Evolutionary conservation across 2,797 vertebrate genomes (phyloP).

Genomic region (Pterois miles): DNA sequence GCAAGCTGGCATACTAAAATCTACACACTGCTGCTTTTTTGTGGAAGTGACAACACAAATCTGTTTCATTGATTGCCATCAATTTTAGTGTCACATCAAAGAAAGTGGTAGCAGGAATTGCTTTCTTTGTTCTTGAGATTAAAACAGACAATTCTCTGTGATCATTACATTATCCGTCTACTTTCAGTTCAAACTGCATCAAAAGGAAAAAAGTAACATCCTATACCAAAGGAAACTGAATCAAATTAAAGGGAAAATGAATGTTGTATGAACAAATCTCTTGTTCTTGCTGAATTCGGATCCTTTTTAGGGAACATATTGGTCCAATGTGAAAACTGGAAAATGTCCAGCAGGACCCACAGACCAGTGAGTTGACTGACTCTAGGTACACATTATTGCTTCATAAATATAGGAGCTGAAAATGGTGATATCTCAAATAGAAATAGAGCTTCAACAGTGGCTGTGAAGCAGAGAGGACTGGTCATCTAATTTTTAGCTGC

Average conservation of each 20-base stretch:
- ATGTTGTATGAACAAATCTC: slow-evolving; percentile 3
- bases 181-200: neutral
- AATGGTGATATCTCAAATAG: slow-evolving; percentile 38
- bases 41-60: slow-evolving; percentile 10
- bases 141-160: neutral
- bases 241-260: slow-evolving; percentile 4
- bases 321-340: slow-evolving; percentile 13
- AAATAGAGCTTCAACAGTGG: slow-evolving; percentile 29
- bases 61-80: slow-evolving; percentile 10
- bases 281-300: slow-evolving; percentile 7
- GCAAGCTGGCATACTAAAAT: neutral
- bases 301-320: slow-evolving; percentile 18
- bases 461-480: slow-evolving; percentile 20
- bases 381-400: slow-evolving; percentile 30
- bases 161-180: neutral
- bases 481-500: slow-evolving; percentile 43
- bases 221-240: slow-evolving; percentile 3
- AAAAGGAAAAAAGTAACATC: neutral
- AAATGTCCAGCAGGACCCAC: slow-evolving; percentile 25
- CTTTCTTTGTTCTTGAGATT: slow-evolving; percentile 15
- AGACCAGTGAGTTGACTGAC: slow-evolving; percentile 11
- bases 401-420: slow-evolving; percentile 30
- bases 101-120: neutral
- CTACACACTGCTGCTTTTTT: slow-evolving; percentile 6
- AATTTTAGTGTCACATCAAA: slow-evolving; percentile 16